phyloP scores from a whole-genome alignment of 2,888 invertebrate genomes.

The Cheilosia soror region DNA sequence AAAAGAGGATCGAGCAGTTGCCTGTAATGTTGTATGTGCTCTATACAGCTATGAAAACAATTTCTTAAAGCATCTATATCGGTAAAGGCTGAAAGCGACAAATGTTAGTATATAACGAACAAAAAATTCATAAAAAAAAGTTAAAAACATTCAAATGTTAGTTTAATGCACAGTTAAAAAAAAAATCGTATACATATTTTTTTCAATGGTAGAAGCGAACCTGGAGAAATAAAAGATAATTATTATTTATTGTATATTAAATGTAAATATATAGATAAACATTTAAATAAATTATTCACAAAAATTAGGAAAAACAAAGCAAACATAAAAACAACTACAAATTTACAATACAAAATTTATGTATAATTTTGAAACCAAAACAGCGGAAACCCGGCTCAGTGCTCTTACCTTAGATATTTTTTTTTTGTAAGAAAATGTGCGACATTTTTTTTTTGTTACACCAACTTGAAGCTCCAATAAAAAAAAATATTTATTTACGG shows the following conservation, averaged over 20 bases:
- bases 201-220: constrained; percentile 78
- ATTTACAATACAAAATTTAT: constrained; percentile 34
- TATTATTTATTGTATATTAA: constrained; percentile 77
- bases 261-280: constrained; percentile 60
- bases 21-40: constrained; percentile 43
- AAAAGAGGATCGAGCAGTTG: constrained; percentile 46
- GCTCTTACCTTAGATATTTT: constrained; percentile 64
- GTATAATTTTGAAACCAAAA: constrained; percentile 40
- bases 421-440: constrained; percentile 50
- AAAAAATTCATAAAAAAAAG: constrained; percentile 23
- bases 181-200: constrained; percentile 62
- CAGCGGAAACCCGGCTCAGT: constrained; percentile 55
- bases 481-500: constrained; percentile 39
- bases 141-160: constrained; percentile 42
- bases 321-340: constrained; percentile 38
- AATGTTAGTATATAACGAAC: constrained; percentile 33
- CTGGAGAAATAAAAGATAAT: constrained; percentile 79
- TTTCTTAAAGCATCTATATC: constrained; percentile 37
- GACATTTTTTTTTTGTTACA: constrained; percentile 61
- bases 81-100: constrained; percentile 41
- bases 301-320: constrained; percentile 52
- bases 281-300: constrained; percentile 61
- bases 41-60: constrained; percentile 59
- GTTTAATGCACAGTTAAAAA: constrained; percentile 47
- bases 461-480: constrained; percentile 71